Conservation (phyloP, 2,797 vertebrate species). For the Lutjanus argentimaculatus region DNA sequence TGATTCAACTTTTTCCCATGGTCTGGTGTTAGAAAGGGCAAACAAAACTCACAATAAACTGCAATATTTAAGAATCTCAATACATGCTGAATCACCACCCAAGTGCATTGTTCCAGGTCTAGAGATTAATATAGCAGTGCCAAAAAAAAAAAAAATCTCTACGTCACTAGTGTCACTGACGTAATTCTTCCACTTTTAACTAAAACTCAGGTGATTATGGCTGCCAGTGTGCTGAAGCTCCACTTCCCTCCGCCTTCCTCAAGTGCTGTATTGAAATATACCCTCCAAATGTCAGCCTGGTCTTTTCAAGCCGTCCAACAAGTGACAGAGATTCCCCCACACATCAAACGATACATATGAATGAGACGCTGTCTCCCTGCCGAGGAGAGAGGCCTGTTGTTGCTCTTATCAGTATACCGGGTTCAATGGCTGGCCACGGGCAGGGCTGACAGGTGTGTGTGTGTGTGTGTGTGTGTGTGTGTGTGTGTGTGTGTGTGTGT, state of each 20-base stretch:
- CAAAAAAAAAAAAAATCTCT: too few species aligned
- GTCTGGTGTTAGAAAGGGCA: too few species aligned
- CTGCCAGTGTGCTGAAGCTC: neutral
- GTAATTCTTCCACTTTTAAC: neutral
- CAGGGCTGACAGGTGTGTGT: slow-evolving; percentile 38
- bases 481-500: slow-evolving; percentile 16
- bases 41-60: too few species aligned
- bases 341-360: slow-evolving; percentile 62
- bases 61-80: too few species aligned
- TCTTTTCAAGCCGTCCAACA: slow-evolving; percentile 74
- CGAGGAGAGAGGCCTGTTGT: slow-evolving; percentile 55
- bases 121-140: neutral
- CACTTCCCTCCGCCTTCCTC: slow-evolving; percentile 1
- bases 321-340: slow-evolving; percentile 55
- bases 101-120: too few species aligned
- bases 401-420: slow-evolving; percentile 61
- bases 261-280: slow-evolving; percentile 69
- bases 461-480: slow-evolving; percentile 15
- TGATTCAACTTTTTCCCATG: too few species aligned
- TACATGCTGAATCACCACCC: too few species aligned
- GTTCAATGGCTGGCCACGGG: slow-evolving; percentile 60
- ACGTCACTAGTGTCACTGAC: neutral
- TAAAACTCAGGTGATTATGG: slow-evolving; percentile 1
- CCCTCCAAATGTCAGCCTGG: slow-evolving; percentile 77
- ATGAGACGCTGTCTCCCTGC: slow-evolving; percentile 58